Percentiles rank a stretch among this genome's conserved stretches.
These are phyloP conservation scores for Excalfactoria chinensis DNA, from an alignment of 2,113 vertebrate genomes.

Conservation along the genomic window DNA sequence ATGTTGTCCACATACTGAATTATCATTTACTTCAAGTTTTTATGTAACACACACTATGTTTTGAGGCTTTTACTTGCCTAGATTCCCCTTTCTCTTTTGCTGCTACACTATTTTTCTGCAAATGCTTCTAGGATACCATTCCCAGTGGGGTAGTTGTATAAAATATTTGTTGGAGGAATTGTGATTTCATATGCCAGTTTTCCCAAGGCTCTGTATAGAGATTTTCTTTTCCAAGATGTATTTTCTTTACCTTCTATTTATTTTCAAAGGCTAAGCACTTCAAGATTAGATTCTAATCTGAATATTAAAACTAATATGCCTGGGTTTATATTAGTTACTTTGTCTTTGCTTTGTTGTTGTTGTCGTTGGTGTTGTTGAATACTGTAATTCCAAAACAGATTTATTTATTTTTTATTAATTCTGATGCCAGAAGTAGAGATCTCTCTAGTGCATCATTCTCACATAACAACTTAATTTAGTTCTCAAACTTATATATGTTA, in stretches of 20 bases:
- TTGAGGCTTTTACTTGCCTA: neutral
- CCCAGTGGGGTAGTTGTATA: neutral
- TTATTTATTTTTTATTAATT: neutral
- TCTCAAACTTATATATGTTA: neutral
- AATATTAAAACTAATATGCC: neutral
- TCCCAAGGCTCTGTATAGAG: neutral
- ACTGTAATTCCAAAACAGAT: neutral
- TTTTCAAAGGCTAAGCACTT: neutral
- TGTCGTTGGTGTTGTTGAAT: no score
- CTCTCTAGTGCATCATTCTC: neutral
- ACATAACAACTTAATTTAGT: neutral
- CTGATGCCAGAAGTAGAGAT: neutral
- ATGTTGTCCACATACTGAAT: neutral
- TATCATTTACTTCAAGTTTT: neutral
- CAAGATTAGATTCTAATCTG: neutral
- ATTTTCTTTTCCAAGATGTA: neutral
- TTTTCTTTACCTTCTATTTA: neutral
- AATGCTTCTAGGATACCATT: neutral
- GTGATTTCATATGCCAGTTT: neutral
- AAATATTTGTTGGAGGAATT: neutral
- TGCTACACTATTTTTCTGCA: neutral
- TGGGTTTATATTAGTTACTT: neutral
- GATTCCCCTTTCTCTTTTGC: neutral
- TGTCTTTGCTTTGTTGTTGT: neutral
- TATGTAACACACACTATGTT: neutral